A percentile compares a stretch with the other conserved stretches of the same genome.
Conservation (phyloP, 92 coral and sea anemone genomes). For the Siderastrea siderea region DNA sequence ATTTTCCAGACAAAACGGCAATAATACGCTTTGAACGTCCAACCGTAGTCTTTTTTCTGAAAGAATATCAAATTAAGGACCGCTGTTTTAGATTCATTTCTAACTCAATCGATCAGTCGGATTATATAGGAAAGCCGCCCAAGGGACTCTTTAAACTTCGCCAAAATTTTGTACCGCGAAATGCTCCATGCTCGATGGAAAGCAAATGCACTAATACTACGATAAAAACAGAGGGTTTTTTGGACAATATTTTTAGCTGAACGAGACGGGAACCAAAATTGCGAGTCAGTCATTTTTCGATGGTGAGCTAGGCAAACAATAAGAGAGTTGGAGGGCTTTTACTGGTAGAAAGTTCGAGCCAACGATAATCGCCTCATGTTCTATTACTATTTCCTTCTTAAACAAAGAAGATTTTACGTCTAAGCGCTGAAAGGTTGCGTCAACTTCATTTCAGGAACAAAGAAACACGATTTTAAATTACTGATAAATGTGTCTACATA, state of each 20-base stretch:
- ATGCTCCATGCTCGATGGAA: no score
- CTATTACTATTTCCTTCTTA: neutral
- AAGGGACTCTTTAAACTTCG: neutral
- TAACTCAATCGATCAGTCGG: neutral
- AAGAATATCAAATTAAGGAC: neutral
- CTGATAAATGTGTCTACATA: neutral
- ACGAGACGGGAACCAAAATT: no score
- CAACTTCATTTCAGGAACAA: conserved; percentile 20
- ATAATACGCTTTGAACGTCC: neutral
- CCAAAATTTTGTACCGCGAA: neutral
- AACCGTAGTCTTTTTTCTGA: neutral
- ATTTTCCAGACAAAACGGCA: neutral
- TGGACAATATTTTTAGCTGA: no score
- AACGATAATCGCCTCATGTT: neutral
- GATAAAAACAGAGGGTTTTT: no score
- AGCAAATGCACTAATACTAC: no score
- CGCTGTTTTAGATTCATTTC: neutral
- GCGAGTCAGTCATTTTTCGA: neutral
- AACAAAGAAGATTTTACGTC: neutral
- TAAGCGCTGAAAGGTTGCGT: conserved; percentile 2
- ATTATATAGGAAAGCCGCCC: neutral
- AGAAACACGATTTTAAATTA: neutral
- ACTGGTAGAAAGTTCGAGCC: neutral
- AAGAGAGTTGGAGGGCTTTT: neutral
- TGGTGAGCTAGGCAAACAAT: neutral